Base-by-base conservation (phyloP, 2,797 vertebrate species). In the Serranus cabrilla region DNA sequence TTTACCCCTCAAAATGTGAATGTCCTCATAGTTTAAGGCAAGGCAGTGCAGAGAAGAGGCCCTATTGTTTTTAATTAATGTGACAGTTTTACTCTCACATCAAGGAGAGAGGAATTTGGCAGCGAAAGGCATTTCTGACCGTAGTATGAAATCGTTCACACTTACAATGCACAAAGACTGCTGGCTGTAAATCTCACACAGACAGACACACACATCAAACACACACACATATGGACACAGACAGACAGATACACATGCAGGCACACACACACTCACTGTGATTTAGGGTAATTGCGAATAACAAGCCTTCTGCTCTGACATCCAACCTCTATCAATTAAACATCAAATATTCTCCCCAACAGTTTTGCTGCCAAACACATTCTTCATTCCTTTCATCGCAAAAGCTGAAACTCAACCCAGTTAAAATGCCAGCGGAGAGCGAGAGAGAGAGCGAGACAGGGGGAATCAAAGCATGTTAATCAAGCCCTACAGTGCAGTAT, bases 241-340 rank as follows among this genome's bases (percentile, higher is more conserved):
- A 21, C 25, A 57, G 9, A 58, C 21, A 58, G 7, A 60, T 17
- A 49, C 23, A 21, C 11, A 23, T 23, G 50, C 20, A 56, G 39
- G 51, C 31, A 74, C 37, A 43, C 7, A 65, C 18, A n/a, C 1
- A n/a, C 18, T n/a, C 46, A 20, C 11, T 14, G 18, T 51, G 40
- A 79, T 74, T 71, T 80, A 78, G 52, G 52, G 71, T 79, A 79
- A 87, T 68, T 81, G 83, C 72, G 75, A 82, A 73, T 73, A 85
- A 83, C 78, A 82, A 81, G 66, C 43, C 78, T 57, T 45, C 76
- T 66, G 59, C 71, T 74, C 68, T 58, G 52, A 76, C 78, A 77
- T 72, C 59, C 71, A 86, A 84, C 71, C 73, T 84, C 78, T 69
- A 87, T 89, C 76, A 91, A 91, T 89, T 87, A 88, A 84, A 86